A percentile compares a stretch with the other conserved stretches of the same genome.
phyloP scores from a whole-genome alignment of 2,888 invertebrate genomes.

The Pocota personata region DNA sequence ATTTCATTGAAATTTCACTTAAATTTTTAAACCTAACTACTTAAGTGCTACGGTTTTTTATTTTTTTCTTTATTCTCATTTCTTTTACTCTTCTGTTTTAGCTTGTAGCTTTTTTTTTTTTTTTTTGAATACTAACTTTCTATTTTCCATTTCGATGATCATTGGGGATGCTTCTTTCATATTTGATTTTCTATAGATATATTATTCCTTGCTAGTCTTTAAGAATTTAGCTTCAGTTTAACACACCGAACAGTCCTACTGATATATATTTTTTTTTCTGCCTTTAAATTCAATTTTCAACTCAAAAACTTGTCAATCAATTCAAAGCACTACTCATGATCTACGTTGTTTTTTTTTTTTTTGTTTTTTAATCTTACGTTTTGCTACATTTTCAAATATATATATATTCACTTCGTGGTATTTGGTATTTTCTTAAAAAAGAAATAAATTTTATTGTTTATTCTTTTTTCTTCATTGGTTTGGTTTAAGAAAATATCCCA shows the following conservation, averaged over 20 bases:
- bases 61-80: slow-evolving; percentile 41
- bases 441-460: slow-evolving; percentile 55
- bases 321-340: slow-evolving; percentile 72
- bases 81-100: slow-evolving; percentile 52
- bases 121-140: slow-evolving; percentile 47
- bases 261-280: slow-evolving; percentile 53
- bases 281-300: slow-evolving; percentile 49
- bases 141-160: slow-evolving; percentile 70
- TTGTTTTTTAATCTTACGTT: slow-evolving; percentile 60
- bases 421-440: slow-evolving; percentile 73
- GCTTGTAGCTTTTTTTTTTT: neutral
- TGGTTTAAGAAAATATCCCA: slow-evolving; percentile 65
- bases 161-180: slow-evolving; percentile 40
- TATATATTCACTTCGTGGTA: slow-evolving; percentile 68
- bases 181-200: slow-evolving; percentile 17
- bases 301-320: slow-evolving; percentile 63
- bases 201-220: slow-evolving; percentile 58
- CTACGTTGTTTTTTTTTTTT: slow-evolving; percentile 47
- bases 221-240: slow-evolving; percentile 65
- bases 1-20: slow-evolving; percentile 74
- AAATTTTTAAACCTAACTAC: slow-evolving; percentile 75
- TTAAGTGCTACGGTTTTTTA: slow-evolving; percentile 63
- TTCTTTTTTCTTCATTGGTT: slow-evolving; percentile 12
- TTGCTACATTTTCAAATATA: slow-evolving; percentile 63
- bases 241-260: slow-evolving; percentile 70